Evolutionary conservation across 2,797 vertebrate species (phyloP).

Genomic region (Malurus splendens): DNA sequence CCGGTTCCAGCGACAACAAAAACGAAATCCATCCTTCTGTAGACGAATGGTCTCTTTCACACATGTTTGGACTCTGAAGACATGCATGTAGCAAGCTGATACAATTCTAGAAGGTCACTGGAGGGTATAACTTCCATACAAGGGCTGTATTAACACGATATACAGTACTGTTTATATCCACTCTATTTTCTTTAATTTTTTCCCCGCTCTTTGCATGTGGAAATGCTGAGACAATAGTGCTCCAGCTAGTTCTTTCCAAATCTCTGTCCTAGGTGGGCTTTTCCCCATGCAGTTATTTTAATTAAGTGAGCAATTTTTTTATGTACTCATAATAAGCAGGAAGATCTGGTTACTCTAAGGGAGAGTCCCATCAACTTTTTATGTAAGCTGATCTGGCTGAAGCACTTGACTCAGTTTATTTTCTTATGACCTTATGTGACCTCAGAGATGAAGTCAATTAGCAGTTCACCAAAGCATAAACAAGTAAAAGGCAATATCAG

Average conservation of each 20-base stretch:
- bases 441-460: slow-evolving; percentile 66
- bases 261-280: slow-evolving; percentile 40
- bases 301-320: not conserved
- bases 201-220: slow-evolving; percentile 77
- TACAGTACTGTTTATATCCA: slow-evolving; percentile 69
- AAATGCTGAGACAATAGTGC: slow-evolving; percentile 75
- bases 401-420: slow-evolving; percentile 63
- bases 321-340: not conserved
- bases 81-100: slow-evolving; percentile 85
- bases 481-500: slow-evolving; percentile 35
- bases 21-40: slow-evolving; percentile 76
- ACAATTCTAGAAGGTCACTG: slow-evolving; percentile 79
- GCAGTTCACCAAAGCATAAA: slow-evolving; percentile 55
- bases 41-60: slow-evolving; percentile 79
- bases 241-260: slow-evolving; percentile 72
- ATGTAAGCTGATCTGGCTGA: slow-evolving; percentile 60
- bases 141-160: slow-evolving; percentile 83
- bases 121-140: slow-evolving; percentile 79
- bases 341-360: slow-evolving; percentile 1
- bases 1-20: slow-evolving; percentile 71
- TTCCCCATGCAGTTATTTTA: not conserved
- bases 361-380: not conserved
- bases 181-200: slow-evolving; percentile 55
- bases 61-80: slow-evolving; percentile 91
- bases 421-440: slow-evolving; percentile 62